Base-by-base conservation (phyloP, 2,113 vertebrate genomes). In the Hydrolagus affinis region DNA sequence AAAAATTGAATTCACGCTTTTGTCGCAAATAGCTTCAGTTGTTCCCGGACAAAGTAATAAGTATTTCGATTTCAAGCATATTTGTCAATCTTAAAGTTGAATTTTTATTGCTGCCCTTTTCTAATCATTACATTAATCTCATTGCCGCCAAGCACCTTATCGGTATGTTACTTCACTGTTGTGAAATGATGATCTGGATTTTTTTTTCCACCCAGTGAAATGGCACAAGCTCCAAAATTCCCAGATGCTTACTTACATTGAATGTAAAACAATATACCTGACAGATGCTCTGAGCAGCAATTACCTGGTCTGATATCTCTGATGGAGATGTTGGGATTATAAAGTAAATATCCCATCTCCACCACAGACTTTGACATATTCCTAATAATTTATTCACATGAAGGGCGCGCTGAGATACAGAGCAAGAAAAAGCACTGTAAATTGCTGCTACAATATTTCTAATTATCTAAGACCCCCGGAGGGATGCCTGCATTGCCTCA, bases 361-460 rank as follows among this genome's bases (percentile, higher is more conserved):
- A 60, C 28, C 62, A 19, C 25, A 44, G 44, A 44, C 44, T 44
- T 44, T 44, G 44, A 28, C 77, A 32, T 68, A 83, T 83, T 83
- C 17, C 25, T 28, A 83, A 68, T 66, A 83, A 83, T 32, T 32
- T 68, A 83, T 83, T 83, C 62, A 68, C 66, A 83, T 83, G 15
- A 30, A 32, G 66, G 30, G 30, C 78, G 30, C 32, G 25, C 64
- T 83, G 62, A 32, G 78, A 83, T 83, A 83, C 66, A 68, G 25
- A 68, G 62, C 25, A 83, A 83, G 78, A 62, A 66, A 66, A 83
- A 83, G 78, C 62, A 83, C 66, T 83, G 78, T 83, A 83, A 83
- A 28, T 28, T 83, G 78, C 78, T 83, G 78, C 78, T 83, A 66
- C 32, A 83, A 83, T 83, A 68, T 83, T 8, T 28, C 62, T 83